phyloP scores from a whole-genome alignment of 2,113 vertebrate species.

The Cavia aperea region DNA sequence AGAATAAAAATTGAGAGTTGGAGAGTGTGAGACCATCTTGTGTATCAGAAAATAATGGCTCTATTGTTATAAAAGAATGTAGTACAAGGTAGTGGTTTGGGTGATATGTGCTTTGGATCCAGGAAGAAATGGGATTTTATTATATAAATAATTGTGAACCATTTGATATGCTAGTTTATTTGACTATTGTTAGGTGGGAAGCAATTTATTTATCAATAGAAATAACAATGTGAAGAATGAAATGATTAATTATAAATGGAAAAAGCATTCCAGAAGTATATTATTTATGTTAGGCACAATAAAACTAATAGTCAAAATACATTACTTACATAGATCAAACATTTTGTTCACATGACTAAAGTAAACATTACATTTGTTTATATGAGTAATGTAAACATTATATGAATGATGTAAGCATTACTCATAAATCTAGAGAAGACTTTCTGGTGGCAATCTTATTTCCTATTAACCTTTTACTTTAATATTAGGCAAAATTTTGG shows the following conservation, averaged over 20 bases:
- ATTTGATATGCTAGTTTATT: background rate
- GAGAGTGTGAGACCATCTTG: background rate
- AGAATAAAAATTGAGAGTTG: background rate
- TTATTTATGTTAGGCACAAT: background rate
- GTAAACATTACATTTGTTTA: background rate
- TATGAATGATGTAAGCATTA: background rate
- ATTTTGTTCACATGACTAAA: background rate
- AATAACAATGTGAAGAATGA: background rate
- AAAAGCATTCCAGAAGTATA: conserved; percentile 22
- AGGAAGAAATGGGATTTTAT: background rate
- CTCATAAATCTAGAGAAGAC: background rate
- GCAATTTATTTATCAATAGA: conserved; percentile 29
- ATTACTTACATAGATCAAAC: background rate
- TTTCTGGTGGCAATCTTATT: background rate
- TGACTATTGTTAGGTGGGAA: background rate
- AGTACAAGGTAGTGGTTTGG: background rate
- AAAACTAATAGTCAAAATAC: conserved; percentile 10
- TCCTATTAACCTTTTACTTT: background rate
- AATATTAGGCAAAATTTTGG: background rate
- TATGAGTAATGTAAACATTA: background rate
- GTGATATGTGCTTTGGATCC: background rate
- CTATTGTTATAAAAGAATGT: background rate
- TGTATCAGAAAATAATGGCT: background rate
- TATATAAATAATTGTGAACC: background rate
- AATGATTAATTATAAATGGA: conserved; percentile 4